phyloP scores from a whole-genome alignment of 2,888 invertebrate genomes.

The Aspidiotus destructor region DNA sequence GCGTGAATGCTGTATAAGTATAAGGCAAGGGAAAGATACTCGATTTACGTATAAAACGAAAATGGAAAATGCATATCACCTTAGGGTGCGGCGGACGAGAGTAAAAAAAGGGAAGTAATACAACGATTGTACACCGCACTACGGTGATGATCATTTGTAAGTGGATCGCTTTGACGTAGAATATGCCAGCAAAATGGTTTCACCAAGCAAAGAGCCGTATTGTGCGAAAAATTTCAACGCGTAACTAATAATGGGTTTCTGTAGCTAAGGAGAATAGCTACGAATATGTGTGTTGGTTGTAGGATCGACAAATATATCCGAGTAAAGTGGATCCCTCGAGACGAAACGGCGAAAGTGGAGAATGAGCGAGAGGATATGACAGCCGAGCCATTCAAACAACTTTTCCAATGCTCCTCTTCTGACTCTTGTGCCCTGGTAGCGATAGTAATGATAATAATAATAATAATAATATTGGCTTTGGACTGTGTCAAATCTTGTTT shows the following conservation, averaged over 20 bases:
- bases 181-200: background rate
- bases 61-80: conserved; percentile 3
- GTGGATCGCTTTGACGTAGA: conserved; percentile 9
- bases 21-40: background rate
- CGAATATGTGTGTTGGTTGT: conserved; percentile 17
- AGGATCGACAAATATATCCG: conserved; percentile 13
- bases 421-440: background rate
- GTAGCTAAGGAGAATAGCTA: conserved; percentile 11
- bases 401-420: conserved; percentile 14
- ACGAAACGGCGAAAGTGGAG: conserved; percentile 13
- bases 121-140: conserved; percentile 12
- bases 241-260: conserved; percentile 16
- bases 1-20: too few species aligned
- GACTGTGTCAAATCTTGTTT: conserved; percentile 33
- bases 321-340: conserved; percentile 31
- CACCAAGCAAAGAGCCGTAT: conserved; percentile 14
- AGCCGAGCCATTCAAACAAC: conserved; percentile 30
- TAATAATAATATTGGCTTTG: conserved; percentile 32
- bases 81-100: background rate
- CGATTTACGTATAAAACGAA: background rate
- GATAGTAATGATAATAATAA: conserved; percentile 7
- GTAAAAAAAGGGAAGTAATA: conserved; percentile 4
- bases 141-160: conserved; percentile 17
- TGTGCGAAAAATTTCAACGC: conserved; percentile 9
- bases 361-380: conserved; percentile 30